phyloP scores from a whole-genome alignment of 2,888 invertebrate species.

The Dryococelus australis region DNA sequence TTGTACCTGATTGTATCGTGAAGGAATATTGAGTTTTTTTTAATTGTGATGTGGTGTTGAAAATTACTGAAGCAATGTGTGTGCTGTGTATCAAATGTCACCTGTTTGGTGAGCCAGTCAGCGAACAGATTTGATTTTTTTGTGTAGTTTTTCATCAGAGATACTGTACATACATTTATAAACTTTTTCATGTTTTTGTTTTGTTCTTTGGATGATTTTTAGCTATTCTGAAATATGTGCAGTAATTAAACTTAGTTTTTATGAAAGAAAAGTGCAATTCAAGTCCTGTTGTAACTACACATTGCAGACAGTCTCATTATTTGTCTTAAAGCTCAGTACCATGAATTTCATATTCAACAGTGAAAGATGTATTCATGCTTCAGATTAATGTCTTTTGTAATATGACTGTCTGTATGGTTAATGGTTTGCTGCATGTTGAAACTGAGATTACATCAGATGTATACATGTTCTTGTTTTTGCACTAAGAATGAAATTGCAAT shows the following conservation, averaged over 20 bases:
- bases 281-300: not conserved
- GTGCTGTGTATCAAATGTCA: not conserved
- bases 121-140: not conserved
- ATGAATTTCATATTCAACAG: too few species aligned
- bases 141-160: not conserved
- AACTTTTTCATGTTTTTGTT: not conserved
- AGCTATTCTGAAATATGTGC: not conserved
- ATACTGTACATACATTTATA: not conserved
- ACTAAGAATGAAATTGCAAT: too few species aligned
- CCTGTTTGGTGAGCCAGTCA: not conserved
- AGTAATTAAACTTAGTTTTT: not conserved
- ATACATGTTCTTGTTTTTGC: too few species aligned
- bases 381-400: too few species aligned
- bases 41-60: not conserved
- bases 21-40: not conserved
- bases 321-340: too few species aligned
- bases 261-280: not conserved
- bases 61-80: not conserved
- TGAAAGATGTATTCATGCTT: too few species aligned
- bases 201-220: not conserved
- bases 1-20: not conserved
- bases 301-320: too few species aligned
- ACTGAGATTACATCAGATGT: too few species aligned
- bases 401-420: too few species aligned
- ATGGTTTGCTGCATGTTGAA: too few species aligned